A percentile compares a stretch with the other conserved stretches of the same genome.
phyloP scores from a whole-genome alignment of 2,888 invertebrate genomes.

The Pediacus dermestoides region DNA sequence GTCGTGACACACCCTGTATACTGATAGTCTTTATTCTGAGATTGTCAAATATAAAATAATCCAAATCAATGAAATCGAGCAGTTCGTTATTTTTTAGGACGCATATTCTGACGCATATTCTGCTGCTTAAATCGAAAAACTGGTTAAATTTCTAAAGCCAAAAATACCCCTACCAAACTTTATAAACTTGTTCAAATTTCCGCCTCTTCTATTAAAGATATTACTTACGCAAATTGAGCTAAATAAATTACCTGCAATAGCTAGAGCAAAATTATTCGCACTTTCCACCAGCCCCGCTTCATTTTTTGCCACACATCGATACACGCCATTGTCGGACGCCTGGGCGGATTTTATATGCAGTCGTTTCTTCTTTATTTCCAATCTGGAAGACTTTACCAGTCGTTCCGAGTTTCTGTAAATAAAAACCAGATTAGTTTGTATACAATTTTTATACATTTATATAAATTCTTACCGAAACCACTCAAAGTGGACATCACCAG shows the following conservation, averaged over 20 bases:
- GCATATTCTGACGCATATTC: too few relatives aligned
- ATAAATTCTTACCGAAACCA: slow-evolving; percentile 61
- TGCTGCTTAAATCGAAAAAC: too few relatives aligned
- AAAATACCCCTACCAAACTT: too few relatives aligned
- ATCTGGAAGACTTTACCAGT: slow-evolving; percentile 55
- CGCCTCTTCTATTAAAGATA: too few relatives aligned
- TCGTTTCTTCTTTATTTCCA: slow-evolving; percentile 59
- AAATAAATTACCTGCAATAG: slow-evolving; percentile 52
- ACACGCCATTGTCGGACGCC: slow-evolving; percentile 67
- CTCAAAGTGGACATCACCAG: slow-evolving; percentile 61
- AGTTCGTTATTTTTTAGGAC: too few relatives aligned
- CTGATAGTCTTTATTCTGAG: too few relatives aligned
- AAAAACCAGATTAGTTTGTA: slow-evolving; percentile 14
- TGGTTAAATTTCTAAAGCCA: too few relatives aligned
- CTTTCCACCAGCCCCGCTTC: slow-evolving; percentile 60
- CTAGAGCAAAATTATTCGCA: slow-evolving; percentile 53
- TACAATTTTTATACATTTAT: slow-evolving; percentile 1
- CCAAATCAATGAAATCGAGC: too few relatives aligned
- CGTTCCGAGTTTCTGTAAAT: slow-evolving; percentile 60
- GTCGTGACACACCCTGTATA: too few relatives aligned
- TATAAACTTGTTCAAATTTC: too few relatives aligned
- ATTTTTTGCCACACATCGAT: slow-evolving; percentile 68
- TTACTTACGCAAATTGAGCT: too few relatives aligned
- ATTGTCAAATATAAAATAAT: too few relatives aligned
- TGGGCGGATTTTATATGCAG: slow-evolving; percentile 57